These are phyloP conservation scores for Ciconia stormi DNA, from an alignment of 2,113 vertebrate genomes.

Conservation along the genomic window DNA sequence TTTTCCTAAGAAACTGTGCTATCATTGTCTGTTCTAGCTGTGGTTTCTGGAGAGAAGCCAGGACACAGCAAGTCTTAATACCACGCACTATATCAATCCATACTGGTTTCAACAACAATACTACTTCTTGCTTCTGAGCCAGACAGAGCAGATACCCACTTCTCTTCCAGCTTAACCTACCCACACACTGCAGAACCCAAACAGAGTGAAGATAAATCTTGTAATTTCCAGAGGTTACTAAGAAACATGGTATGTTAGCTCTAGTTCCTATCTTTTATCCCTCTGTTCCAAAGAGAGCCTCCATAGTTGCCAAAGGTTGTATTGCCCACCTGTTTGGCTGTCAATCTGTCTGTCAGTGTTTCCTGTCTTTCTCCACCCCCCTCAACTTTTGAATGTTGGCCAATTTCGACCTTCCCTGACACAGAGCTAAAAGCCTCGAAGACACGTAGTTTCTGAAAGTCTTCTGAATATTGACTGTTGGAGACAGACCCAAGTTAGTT, in stretches of 20 bases:
- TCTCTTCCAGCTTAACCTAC: background rate
- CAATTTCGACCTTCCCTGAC: background rate
- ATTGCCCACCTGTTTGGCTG: background rate
- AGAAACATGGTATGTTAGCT: background rate
- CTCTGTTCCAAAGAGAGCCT: background rate
- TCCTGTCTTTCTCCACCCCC: background rate
- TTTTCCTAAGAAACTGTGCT: constrained; percentile 5
- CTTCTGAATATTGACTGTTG: background rate
- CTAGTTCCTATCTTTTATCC: background rate
- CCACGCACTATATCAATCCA: background rate
- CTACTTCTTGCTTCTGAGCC: background rate
- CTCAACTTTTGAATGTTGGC: background rate
- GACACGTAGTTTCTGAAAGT: background rate
- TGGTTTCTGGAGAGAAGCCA: constrained; percentile 34
- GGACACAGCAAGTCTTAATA: background rate
- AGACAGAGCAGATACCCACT: background rate
- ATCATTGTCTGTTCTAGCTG: background rate
- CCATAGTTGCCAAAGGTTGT: background rate
- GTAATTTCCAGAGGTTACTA: background rate
- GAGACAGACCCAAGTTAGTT: background rate
- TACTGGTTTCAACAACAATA: background rate
- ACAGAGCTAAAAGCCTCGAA: background rate
- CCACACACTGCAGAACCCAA: background rate
- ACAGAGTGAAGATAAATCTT: background rate
- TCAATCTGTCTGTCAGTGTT: background rate